Percentiles rank a stretch among this genome's conserved stretches.
phyloP scores from a whole-genome alignment of 2,797 vertebrate species.

The Tapirus indicus region DNA sequence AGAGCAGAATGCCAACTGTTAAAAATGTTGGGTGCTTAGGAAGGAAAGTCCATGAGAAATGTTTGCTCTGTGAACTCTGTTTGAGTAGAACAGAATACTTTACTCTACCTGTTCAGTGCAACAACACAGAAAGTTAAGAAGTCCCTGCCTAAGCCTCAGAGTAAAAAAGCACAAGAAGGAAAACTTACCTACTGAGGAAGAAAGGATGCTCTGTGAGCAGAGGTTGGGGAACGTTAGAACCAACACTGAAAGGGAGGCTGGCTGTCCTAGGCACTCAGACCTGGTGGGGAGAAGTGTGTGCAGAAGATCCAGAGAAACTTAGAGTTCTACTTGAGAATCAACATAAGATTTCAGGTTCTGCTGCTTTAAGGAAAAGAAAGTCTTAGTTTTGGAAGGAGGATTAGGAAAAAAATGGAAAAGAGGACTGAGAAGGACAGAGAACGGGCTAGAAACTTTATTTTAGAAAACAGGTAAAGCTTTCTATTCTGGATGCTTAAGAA shows the following conservation, averaged over 20 bases:
- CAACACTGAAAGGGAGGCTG: not conserved
- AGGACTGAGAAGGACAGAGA: not conserved
- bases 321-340: not conserved
- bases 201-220: not conserved
- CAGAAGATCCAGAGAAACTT: not conserved
- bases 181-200: not conserved
- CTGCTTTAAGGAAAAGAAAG: not conserved
- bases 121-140: not conserved
- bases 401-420: not conserved
- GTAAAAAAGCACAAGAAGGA: not conserved
- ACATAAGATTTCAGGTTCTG: not conserved
- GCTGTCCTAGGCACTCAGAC: not conserved
- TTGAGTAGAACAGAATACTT: not conserved
- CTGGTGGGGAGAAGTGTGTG: not conserved
- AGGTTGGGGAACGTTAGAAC: not conserved
- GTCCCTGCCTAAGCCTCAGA: not conserved
- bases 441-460: not conserved
- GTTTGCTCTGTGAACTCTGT: not conserved
- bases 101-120: not conserved
- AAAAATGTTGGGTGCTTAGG: not conserved
- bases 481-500: not conserved
- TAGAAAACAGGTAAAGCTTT: not conserved
- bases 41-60: conserved; percentile 51
- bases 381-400: not conserved
- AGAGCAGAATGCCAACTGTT: conserved; percentile 36